phyloP scores from a whole-genome alignment of 2,113 vertebrate genomes.

The Rhabdomys dilectus region DNA sequence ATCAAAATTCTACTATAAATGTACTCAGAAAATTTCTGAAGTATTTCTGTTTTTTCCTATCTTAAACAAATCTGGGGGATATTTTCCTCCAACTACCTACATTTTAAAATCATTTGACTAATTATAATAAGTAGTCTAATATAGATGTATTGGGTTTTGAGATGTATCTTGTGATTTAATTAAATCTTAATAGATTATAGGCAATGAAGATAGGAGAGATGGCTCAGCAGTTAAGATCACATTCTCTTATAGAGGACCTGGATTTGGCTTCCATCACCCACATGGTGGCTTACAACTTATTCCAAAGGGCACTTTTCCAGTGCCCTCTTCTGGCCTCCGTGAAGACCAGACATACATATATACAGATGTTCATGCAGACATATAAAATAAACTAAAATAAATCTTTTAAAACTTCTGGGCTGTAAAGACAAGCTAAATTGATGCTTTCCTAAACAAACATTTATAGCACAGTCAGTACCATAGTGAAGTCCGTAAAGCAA shows the following conservation, averaged over 20 bases:
- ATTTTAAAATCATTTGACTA: neutral
- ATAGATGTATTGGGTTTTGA: neutral
- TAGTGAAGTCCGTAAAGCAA: neutral
- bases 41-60: neutral
- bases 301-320: neutral
- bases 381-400: conserved; percentile 2
- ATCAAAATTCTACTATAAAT: conserved; percentile 34
- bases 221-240: neutral
- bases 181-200: neutral
- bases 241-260: neutral
- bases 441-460: conserved; percentile 26
- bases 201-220: neutral
- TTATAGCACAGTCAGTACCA: neutral
- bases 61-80: neutral
- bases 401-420: neutral
- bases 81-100: neutral
- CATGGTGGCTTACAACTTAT: neutral
- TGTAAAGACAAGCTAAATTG: neutral
- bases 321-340: neutral
- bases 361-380: neutral
- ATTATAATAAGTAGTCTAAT: neutral
- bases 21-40: neutral
- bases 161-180: neutral
- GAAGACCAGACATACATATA: neutral
- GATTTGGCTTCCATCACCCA: neutral